phyloP scores from a whole-genome alignment of 2,888 invertebrate species.

The Branchipolynoe longqiensis region DNA sequence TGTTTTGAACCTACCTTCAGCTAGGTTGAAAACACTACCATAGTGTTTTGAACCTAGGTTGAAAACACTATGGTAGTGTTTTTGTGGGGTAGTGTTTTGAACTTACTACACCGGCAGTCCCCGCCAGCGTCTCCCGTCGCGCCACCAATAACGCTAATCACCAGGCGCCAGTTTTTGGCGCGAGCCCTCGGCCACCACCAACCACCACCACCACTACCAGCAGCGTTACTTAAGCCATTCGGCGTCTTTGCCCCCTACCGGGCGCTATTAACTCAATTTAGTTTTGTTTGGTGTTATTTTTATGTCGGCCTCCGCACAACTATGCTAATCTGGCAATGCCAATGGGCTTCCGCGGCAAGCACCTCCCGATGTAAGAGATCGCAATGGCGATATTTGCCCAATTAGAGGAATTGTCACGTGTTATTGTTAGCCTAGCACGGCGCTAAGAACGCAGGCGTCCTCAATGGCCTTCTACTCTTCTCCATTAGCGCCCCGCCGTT shows the following conservation, averaged over 20 bases:
- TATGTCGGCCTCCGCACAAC: neutral
- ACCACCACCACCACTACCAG: slow-evolving; percentile 30
- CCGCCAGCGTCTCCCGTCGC: too few relatives aligned
- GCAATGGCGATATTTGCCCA: slow-evolving; percentile 35
- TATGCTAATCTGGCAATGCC: slow-evolving; percentile 14
- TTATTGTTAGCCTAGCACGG: slow-evolving; percentile 18
- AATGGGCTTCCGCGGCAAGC: neutral
- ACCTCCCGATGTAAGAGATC: slow-evolving; percentile 37
- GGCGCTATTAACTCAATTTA: slow-evolving; percentile 44
- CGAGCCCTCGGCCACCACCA: too few relatives aligned
- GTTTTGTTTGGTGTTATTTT: slow-evolving; percentile 26
- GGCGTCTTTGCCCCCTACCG: neutral
- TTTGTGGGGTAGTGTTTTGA: too few relatives aligned
- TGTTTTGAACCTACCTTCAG: too few relatives aligned
- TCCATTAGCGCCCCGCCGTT: neutral
- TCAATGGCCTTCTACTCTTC: neutral
- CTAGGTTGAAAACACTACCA: too few relatives aligned
- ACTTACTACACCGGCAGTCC: too few relatives aligned
- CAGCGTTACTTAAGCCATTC: slow-evolving; percentile 35
- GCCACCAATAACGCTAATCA: slow-evolving; percentile 43
- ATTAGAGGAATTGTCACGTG: neutral
- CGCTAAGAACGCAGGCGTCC: neutral
- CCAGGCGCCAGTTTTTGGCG: neutral
- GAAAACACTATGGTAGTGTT: too few relatives aligned
- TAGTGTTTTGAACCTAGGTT: too few relatives aligned